Conservation (phyloP, 2,888 invertebrate genomes). For the Drosophila maculinotata region DNA sequence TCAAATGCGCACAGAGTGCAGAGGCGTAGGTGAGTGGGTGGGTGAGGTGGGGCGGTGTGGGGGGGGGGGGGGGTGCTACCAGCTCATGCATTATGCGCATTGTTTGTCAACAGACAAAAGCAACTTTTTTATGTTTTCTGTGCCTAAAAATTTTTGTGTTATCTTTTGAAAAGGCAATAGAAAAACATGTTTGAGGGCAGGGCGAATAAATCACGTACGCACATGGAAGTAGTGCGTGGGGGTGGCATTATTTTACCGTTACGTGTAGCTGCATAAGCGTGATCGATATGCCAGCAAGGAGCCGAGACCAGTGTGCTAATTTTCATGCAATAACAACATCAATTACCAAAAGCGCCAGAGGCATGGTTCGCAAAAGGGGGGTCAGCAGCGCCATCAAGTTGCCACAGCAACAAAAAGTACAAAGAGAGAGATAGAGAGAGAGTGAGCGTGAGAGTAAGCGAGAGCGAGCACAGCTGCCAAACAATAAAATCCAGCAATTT, state of each 20-base stretch:
- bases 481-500: slow-evolving; percentile 24
- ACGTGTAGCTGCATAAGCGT: slow-evolving; percentile 64
- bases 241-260: neutral
- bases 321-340: slow-evolving; percentile 49
- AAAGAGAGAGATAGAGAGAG: neutral
- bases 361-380: neutral
- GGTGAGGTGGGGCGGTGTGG: neutral
- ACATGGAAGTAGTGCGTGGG: neutral
- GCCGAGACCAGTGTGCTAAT: slow-evolving; percentile 14
- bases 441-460: neutral
- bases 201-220: slow-evolving; percentile 57
- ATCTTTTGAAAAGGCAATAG: slow-evolving; percentile 45
- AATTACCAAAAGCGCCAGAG: slow-evolving; percentile 40
- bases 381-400: neutral
- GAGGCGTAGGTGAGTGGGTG: slow-evolving; percentile 12
- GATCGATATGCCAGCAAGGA: slow-evolving; percentile 56
- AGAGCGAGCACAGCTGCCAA: slow-evolving; percentile 16
- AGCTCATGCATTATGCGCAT: slow-evolving; percentile 77
- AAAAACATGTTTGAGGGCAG: slow-evolving; percentile 27
- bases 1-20: slow-evolving; percentile 63
- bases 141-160: slow-evolving; percentile 55
- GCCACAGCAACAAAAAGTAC: slow-evolving; percentile 22
- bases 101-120: slow-evolving; percentile 77
- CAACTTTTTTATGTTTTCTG: slow-evolving; percentile 67
- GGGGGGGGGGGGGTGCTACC: neutral